These are phyloP conservation scores for Amphibalanus amphitrite DNA, from an alignment of 1,140 invertebrate species.

Conservation along the genomic window DNA sequence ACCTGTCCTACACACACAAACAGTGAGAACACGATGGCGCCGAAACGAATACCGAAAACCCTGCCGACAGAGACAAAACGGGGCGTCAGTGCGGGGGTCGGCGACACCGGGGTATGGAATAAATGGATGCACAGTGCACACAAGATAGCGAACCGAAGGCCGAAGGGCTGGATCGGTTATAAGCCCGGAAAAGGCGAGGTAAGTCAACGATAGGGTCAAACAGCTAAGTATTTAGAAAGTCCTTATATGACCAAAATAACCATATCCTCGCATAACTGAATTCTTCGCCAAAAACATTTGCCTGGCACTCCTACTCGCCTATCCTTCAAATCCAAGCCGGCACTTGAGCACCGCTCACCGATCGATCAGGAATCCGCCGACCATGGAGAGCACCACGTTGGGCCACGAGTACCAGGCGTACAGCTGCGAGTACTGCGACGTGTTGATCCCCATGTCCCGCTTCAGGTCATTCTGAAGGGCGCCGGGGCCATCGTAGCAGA, in stretches of 20 bases:
- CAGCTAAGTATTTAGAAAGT: too few species aligned
- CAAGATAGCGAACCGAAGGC: too few species aligned
- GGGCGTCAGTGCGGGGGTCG: too few species aligned
- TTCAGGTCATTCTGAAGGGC: constrained; percentile 77
- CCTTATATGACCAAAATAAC: too few species aligned
- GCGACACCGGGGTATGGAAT: too few species aligned
- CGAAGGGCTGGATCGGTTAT: too few species aligned
- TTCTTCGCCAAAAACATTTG: neutral
- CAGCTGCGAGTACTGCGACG: constrained; percentile 62
- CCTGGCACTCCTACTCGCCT: neutral
- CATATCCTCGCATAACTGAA: constrained; percentile 7
- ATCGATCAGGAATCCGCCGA: constrained; percentile 90
- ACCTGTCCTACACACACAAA: constrained; percentile 68
- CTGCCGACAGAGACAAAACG: constrained; percentile 27
- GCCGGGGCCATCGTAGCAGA: constrained; percentile 92
- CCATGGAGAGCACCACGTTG: constrained; percentile 86
- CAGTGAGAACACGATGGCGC: constrained; percentile 74
- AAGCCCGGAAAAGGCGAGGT: too few species aligned
- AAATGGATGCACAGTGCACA: too few species aligned
- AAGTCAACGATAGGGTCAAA: too few species aligned
- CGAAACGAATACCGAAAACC: constrained; percentile 81
- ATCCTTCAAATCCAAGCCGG: neutral
- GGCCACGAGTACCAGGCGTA: constrained; percentile 97
- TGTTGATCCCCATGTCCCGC: constrained; percentile 58
- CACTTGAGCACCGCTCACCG: constrained; percentile 25